These are phyloP conservation scores for Lepisosteus oculatus DNA, from an alignment of 2,113 vertebrate genomes.

Conservation along the genomic window DNA sequence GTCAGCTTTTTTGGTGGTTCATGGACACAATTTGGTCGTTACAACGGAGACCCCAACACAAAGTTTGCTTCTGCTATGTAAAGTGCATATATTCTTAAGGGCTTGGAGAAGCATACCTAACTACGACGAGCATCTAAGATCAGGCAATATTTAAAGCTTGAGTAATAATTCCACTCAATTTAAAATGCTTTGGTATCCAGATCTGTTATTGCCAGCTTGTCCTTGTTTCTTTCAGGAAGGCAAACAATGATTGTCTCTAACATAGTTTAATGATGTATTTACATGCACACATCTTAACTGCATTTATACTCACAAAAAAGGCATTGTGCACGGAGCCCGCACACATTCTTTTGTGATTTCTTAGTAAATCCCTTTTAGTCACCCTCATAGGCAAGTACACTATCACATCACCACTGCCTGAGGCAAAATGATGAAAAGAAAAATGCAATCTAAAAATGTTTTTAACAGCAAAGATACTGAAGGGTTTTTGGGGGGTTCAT, in stretches of 20 bases:
- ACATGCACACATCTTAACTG: constrained; percentile 33
- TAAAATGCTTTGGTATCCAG: constrained; percentile 62
- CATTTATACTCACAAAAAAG: constrained; percentile 25
- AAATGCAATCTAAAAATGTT: constrained; percentile 30
- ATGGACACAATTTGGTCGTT: constrained; percentile 49
- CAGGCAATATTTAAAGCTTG: constrained; percentile 39
- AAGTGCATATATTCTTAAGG: constrained; percentile 37
- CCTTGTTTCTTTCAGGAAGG: constrained; percentile 10
- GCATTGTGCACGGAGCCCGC: constrained; percentile 42
- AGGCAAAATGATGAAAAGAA: constrained; percentile 58
- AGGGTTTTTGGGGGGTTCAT: constrained; percentile 16
- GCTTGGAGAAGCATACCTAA: constrained; percentile 19
- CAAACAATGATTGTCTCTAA: constrained; percentile 16
- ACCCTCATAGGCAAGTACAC: constrained; percentile 51
- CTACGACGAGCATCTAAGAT: constrained; percentile 39
- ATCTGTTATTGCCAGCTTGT: constrained; percentile 61
- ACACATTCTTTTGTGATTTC: constrained; percentile 23
- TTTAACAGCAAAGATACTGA: constrained; percentile 25
- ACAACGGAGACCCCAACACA: constrained; percentile 35
- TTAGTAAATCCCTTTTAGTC: constrained; percentile 23
- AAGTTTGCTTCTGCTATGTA: constrained; percentile 17
- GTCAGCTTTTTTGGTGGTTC: constrained; percentile 39
- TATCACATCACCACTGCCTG: constrained; percentile 38
- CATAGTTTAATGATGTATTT: constrained; percentile 35
- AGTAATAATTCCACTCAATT: constrained; percentile 64